Percentiles rank a stretch among this genome's conserved stretches.
Evolutionary conservation across 2,797 vertebrate species (phyloP).

Genomic region (Scomberomorus guttatus): DNA sequence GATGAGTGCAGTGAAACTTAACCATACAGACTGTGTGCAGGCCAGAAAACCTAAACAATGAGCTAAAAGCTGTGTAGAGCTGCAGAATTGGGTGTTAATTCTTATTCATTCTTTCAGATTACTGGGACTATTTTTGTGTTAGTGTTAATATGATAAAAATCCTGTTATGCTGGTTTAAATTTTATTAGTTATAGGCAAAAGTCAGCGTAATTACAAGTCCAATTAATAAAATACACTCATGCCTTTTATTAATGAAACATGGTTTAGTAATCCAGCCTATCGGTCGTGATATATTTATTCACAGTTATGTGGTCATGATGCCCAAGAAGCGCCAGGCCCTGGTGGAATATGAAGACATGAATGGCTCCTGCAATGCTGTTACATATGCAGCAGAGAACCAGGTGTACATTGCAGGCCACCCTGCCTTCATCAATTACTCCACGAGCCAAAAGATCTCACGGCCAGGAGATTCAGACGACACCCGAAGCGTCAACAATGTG

Average conservation of each 20-base stretch:
- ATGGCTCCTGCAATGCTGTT: slow-evolving; percentile 93
- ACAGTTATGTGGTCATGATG: slow-evolving; percentile 97
- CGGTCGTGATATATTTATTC: background rate
- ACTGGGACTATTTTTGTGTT: background rate
- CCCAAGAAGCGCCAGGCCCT: slow-evolving; percentile 96
- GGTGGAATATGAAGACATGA: slow-evolving; percentile 95
- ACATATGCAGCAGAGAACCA: slow-evolving; percentile 96
- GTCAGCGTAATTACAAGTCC: background rate
- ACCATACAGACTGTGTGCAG: background rate
- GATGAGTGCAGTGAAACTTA: background rate
- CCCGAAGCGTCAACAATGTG: slow-evolving; percentile 93
- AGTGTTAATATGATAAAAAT: background rate
- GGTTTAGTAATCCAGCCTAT: background rate
- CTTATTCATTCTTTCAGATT: background rate
- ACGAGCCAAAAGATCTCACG: slow-evolving; percentile 98
- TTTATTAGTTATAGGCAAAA: background rate
- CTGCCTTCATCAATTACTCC: slow-evolving; percentile 97
- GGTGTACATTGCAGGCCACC: slow-evolving; percentile 95
- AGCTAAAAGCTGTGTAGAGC: background rate
- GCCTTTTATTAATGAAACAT: background rate
- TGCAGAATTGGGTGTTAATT: background rate
- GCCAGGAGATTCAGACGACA: slow-evolving; percentile 92
- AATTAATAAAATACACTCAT: no score
- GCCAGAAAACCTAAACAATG: background rate
- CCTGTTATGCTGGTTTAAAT: background rate